Evolutionary conservation across 2,797 vertebrate genomes (phyloP).

Genomic region (Tolypeutes matacus): DNA sequence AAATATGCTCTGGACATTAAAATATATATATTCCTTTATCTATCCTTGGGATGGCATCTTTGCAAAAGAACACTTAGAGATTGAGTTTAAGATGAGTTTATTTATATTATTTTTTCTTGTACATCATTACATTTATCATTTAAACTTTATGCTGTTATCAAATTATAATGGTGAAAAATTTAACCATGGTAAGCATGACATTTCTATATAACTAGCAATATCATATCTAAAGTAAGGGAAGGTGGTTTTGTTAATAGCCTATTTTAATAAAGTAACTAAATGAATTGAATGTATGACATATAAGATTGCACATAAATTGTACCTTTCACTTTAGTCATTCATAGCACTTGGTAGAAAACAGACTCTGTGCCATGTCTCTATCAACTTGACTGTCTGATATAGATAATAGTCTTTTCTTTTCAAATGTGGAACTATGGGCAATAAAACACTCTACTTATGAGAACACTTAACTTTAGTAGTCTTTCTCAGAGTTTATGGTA

Average conservation of each 20-base stretch:
- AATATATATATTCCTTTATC: neutral
- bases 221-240: neutral
- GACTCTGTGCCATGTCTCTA: neutral
- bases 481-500: neutral
- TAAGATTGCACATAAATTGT: neutral
- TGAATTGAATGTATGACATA: neutral
- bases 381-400: neutral
- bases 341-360: neutral
- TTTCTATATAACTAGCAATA: neutral
- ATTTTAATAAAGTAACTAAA: neutral
- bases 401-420: neutral
- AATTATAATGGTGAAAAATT: neutral
- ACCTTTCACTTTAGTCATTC: neutral
- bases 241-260: neutral
- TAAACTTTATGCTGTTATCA: neutral
- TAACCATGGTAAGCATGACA: neutral
- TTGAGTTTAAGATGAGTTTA: neutral
- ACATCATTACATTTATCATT: neutral
- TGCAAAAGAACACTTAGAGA: neutral
- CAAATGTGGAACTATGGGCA: constrained; percentile 20
- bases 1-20: neutral
- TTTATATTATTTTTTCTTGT: neutral
- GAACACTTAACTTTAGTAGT: constrained; percentile 9
- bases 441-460: neutral
- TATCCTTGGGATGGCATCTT: neutral